Conservation (phyloP, 2,888 invertebrate species). For the Euplexia lucipara region DNA sequence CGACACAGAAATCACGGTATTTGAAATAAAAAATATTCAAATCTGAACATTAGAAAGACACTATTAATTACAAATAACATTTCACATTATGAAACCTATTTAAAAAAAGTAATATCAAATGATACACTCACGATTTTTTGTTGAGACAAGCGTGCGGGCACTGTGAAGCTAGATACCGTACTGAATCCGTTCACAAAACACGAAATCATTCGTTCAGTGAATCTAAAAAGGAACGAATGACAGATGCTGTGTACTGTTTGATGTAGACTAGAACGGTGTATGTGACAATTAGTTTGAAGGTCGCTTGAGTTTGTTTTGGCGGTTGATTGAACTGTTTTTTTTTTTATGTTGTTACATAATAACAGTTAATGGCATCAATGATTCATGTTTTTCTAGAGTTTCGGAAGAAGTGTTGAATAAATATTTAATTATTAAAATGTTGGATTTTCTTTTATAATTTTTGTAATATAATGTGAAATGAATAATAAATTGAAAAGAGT, state of each 20-base stretch:
- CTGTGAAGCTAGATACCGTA: neutral
- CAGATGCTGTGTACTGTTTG: conserved; percentile 55
- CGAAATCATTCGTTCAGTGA: conserved; percentile 32
- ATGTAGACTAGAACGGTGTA: conserved; percentile 48
- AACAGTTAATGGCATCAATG: neutral
- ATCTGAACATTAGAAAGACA: neutral
- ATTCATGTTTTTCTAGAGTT: neutral
- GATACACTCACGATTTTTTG: conserved; percentile 48
- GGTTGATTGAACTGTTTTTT: conserved; percentile 31
- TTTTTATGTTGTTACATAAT: too few relatives aligned
- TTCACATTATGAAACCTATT: neutral
- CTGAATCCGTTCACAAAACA: conserved; percentile 30
- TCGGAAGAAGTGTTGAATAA: too few relatives aligned
- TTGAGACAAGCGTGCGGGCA: conserved; percentile 29
- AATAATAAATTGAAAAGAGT: too few relatives aligned
- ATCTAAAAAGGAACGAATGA: conserved; percentile 50
- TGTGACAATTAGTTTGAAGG: conserved; percentile 46
- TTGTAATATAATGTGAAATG: too few relatives aligned
- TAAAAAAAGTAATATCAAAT: conserved; percentile 18
- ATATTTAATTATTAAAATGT: too few relatives aligned
- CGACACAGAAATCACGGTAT: neutral
- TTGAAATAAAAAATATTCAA: neutral
- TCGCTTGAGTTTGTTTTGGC: conserved; percentile 3
- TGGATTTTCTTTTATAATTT: too few relatives aligned
- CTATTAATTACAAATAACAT: neutral